Conservation (phyloP, 2,888 invertebrate species). For the Ferrisia virgata region DNA sequence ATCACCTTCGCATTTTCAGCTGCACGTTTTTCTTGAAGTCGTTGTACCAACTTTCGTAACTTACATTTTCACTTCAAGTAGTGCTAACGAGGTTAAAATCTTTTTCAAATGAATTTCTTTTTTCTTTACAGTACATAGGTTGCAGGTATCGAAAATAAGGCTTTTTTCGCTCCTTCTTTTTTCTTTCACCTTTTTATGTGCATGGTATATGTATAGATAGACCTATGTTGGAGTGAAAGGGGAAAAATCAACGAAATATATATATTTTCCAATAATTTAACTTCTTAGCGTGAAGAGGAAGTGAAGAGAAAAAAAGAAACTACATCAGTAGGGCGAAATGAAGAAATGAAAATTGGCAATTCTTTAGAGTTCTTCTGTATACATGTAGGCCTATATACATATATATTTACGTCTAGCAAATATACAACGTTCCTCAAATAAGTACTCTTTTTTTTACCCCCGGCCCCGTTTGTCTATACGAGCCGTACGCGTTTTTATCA, state of each 20-base stretch:
- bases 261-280: neutral
- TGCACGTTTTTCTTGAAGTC: neutral
- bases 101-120: slow-evolving; percentile 8
- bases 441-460: neutral
- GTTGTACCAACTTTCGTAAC: neutral
- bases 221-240: too few relatives aligned
- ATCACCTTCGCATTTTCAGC: neutral
- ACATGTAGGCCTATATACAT: too few relatives aligned
- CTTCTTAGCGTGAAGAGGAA: neutral
- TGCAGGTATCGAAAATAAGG: neutral
- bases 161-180: neutral
- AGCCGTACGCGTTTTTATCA: neutral
- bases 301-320: neutral
- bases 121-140: too few relatives aligned
- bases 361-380: neutral
- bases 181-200: too few relatives aligned
- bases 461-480: neutral
- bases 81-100: slow-evolving; percentile 3
- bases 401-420: neutral
- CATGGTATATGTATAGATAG: too few relatives aligned
- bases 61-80: neutral
- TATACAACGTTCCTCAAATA: neutral
- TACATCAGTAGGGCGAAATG: too few relatives aligned
- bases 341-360: slow-evolving; percentile 21
- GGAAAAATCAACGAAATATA: neutral